phyloP scores from a whole-genome alignment of 2,113 vertebrate species.

The Callipepla squamata region DNA sequence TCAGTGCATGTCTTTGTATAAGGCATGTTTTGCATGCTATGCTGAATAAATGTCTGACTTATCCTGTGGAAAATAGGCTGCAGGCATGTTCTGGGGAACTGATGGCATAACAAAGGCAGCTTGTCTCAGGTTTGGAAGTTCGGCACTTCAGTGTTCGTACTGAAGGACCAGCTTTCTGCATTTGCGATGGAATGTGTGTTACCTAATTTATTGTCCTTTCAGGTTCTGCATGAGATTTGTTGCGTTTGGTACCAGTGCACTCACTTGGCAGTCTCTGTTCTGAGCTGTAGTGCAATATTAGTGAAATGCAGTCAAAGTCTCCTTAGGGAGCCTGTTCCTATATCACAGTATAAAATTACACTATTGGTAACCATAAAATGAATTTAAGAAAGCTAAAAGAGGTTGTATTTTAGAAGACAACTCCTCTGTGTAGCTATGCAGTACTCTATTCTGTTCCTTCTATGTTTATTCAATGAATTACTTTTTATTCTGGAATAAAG shows the following conservation, averaged over 20 bases:
- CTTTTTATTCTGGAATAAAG: background rate
- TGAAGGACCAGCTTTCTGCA: background rate
- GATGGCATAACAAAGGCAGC: background rate
- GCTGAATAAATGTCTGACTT: background rate
- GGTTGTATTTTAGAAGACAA: background rate
- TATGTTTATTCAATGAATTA: background rate
- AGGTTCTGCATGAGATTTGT: background rate
- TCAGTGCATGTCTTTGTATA: background rate
- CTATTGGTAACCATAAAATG: background rate
- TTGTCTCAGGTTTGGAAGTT: background rate
- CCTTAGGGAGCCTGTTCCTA: background rate
- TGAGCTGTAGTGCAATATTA: conserved; percentile 12
- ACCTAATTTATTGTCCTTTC: background rate
- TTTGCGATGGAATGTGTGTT: background rate
- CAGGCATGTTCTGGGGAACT: background rate
- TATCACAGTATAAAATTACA: background rate
- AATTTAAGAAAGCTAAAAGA: background rate
- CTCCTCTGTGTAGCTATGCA: background rate
- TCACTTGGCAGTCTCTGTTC: background rate
- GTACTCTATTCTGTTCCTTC: background rate
- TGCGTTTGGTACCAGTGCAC: background rate
- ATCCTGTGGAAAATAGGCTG: background rate
- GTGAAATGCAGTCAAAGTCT: background rate
- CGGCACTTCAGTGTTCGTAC: background rate
- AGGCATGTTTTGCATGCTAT: background rate